Base-by-base conservation (phyloP, 1,140 invertebrate species). In the Orius insidiosus region DNA sequence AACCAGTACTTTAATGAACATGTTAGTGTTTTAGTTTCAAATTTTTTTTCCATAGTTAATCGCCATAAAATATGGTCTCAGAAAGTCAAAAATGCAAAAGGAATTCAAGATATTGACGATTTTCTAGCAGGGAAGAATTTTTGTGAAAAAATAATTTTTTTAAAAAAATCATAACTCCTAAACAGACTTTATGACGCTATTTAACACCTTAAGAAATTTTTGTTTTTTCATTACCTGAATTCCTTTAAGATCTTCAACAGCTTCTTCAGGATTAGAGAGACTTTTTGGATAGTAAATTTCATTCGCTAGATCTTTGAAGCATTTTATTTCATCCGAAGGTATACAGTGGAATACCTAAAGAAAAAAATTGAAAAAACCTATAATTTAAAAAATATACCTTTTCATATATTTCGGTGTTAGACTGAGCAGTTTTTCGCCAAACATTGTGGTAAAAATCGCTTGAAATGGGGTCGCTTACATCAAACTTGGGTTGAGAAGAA, bases 341-440 rank as follows among this genome's bases (percentile, higher is more conserved):
- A 94, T 72, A 54, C 82, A 85, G 53, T 76, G 75, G 58, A 90
- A 90, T 4, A 83, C 70, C 71, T 74, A n/a, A 4, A 15, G 14
- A n/a, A 9, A 9, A 11, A 36, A 3, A 36, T 15, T 7, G 6
- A 33, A 33, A 11, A 10, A 3, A 41, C 13, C 15, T 3, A 41
- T 13, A 41, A 41, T 24, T 13, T 24, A 5, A 14, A 18, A 43
- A n/a, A 50, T 62, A 62, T 41, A 85, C 85, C 68, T 88, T 75
- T 57, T 93, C 87, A 64, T 79, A 94, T 19, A 88, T 76, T 52
- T 78, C 73, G 0, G 89, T 92, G 59, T 95, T 95, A 38, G 63
- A 61, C 31, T 67, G 68, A 5, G 88, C 88, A 37, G 71, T 80
- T 33, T 68, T 64, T 40, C 80, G 68, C 88, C 89, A 95, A 1